Evolutionary conservation across 1,140 invertebrate genomes (phyloP), one percentile per base, ranked within the genome.

Genomic region (Papilio polyxenes): DNA sequence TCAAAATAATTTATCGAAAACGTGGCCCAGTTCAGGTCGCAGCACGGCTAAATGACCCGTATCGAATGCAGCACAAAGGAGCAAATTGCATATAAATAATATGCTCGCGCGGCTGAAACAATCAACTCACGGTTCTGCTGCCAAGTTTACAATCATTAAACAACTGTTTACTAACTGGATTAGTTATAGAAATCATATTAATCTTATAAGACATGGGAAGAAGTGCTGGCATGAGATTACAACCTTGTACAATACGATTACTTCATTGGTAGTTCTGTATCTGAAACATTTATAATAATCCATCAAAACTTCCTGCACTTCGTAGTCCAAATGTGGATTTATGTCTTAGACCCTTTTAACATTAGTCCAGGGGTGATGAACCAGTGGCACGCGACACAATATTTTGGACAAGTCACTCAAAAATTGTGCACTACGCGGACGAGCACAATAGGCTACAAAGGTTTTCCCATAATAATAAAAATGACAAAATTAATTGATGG

Each of bases 121-220:
- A 80, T 80, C 77, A 20, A 65, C 53, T 9, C 53, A 44, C 53
- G 53, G 17, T 62, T n/a, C 65, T 15, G 56, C 59, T 80, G 78
- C 78, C 78, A 80, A 80, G 62, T 80, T 80, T 80, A 80, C 59
- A 80, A 69, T 80, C 78, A 80, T 80, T 69, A 37, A 72, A 72
- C 65, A 72, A 72, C 65, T 72, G 69, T 80, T 80, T 80, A 80
- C 78, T 80, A 80, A 80, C 78, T 80, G 62, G n/a, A 49, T 48
- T 80, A 62, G 78, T 80, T 80, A 69, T 69, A 62, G 31, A 62
- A 59, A 37, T 72, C 23, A 37, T 72, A 72, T 37, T 72, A 72
- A 37, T 72, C 11, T 72, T 72, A 72, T 40, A 72, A 37, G 23
- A 72, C 23, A 15, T 40, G 31, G 31, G 23, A 15, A 72, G 65